A percentile compares a stretch with the other conserved stretches of the same genome.
phyloP scores from a whole-genome alignment of 2,888 invertebrate genomes.

The Cremastinae sp. region DNA sequence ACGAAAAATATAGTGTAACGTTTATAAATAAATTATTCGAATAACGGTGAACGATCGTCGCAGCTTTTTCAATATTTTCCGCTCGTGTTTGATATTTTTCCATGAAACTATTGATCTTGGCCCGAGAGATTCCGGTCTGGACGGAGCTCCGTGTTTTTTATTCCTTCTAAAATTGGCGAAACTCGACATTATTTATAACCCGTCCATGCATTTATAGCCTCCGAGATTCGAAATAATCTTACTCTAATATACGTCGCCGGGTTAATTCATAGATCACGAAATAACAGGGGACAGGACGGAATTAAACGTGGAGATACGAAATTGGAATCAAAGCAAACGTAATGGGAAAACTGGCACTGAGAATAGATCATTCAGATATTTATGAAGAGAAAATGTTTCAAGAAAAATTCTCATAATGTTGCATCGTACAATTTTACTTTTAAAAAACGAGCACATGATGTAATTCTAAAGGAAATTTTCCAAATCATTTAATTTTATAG shows the following conservation, averaged over 20 bases:
- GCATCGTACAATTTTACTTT: no score
- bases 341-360: not conserved
- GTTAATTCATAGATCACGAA: conserved; percentile 40
- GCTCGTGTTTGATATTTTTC: conserved; percentile 46
- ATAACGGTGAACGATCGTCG: not conserved
- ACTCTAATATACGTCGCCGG: conserved; percentile 34
- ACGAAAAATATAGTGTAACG: no score
- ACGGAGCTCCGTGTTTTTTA: conserved; percentile 17
- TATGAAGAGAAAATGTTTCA: no score
- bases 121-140: conserved; percentile 9
- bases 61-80: conserved; percentile 16
- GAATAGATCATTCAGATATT: not conserved
- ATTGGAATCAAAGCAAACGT: conserved; percentile 23
- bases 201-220: conserved; percentile 34
- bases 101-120: conserved; percentile 53
- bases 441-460: no score
- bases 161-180: no score
- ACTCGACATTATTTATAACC: not conserved
- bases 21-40: no score
- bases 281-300: conserved; percentile 29
- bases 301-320: conserved; percentile 12
- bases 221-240: conserved; percentile 43
- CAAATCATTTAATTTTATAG: no score
- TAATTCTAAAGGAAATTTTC: no score
- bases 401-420: no score